Evolutionary conservation across 2,113 vertebrate species (phyloP).

Genomic region (Lycaon pictus): DNA sequence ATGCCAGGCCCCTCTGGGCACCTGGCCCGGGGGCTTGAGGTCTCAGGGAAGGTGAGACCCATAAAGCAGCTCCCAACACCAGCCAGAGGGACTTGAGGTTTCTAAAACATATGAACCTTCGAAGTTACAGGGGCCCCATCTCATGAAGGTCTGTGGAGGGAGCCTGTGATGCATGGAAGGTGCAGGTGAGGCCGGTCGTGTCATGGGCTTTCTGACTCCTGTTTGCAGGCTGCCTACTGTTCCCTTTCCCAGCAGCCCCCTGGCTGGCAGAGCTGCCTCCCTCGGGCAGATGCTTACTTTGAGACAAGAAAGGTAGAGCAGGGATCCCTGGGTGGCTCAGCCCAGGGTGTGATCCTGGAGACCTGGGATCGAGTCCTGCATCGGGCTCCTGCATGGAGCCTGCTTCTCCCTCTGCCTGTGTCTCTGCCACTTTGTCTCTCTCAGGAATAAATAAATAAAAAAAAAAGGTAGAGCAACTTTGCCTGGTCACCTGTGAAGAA

Average conservation of each 20-base stretch:
- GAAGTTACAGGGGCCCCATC: not conserved
- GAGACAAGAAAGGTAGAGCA: slow-evolving; percentile 66
- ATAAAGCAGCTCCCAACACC: not conserved
- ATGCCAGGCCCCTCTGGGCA: not conserved
- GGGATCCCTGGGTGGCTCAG: no score
- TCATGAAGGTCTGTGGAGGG: slow-evolving; percentile 46
- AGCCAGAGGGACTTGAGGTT: not conserved
- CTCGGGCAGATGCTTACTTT: slow-evolving; percentile 66
- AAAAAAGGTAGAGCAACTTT: slow-evolving; percentile 65
- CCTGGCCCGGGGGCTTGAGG: not conserved
- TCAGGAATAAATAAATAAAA: no score
- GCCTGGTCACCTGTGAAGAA: slow-evolving; percentile 76
- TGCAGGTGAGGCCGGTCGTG: not conserved
- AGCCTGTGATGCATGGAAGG: fast-evolving
- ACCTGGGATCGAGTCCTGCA: no score
- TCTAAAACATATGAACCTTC: not conserved
- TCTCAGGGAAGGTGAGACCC: not conserved
- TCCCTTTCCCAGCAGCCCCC: not conserved
- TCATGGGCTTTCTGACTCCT: not conserved
- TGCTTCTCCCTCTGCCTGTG: no score
- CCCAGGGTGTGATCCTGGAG: no score
- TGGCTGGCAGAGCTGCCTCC: not conserved
- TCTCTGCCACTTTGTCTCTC: no score
- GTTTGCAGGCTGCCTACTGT: not conserved
- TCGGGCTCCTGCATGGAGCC: no score